A percentile compares a stretch with the other conserved stretches of the same genome.
phyloP scores from a whole-genome alignment of 1,140 invertebrate genomes.

The Laupala kohalensis region DNA sequence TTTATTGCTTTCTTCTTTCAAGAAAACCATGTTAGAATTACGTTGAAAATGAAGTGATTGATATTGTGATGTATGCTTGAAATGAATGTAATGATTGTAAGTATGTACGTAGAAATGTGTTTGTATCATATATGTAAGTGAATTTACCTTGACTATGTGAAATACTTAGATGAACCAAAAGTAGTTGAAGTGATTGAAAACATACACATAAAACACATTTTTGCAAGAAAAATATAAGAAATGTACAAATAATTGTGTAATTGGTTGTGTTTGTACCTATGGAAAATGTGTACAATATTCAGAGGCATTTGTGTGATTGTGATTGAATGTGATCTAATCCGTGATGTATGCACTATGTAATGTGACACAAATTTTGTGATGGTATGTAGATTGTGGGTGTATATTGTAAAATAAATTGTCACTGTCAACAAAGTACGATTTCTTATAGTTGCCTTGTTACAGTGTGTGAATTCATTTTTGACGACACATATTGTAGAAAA shows the following conservation, averaged over 20 bases:
- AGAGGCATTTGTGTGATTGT: neutral
- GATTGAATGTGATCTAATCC: neutral
- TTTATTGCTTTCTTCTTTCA: neutral
- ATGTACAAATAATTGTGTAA: conserved; percentile 1
- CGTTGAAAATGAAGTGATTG: neutral
- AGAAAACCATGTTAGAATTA: neutral
- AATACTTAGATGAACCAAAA: neutral
- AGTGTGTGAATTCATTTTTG: conserved; percentile 15
- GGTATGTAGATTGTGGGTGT: conserved; percentile 8
- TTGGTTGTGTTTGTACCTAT: neutral
- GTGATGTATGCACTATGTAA: conserved; percentile 1
- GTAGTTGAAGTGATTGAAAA: neutral
- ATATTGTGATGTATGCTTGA: neutral
- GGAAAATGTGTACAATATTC: neutral
- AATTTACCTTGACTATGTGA: neutral
- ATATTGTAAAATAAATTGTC: conserved; percentile 13
- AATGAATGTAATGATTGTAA: neutral
- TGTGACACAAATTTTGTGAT: conserved; percentile 15
- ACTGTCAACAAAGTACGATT: conserved; percentile 16
- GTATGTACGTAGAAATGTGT: neutral
- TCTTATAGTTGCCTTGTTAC: conserved; percentile 17
- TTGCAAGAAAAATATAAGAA: neutral
- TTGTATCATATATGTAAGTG: neutral
- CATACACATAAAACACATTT: neutral
- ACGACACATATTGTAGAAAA: conserved; percentile 4